Evolutionary conservation across 2,888 invertebrate genomes (phyloP), one percentile per base, ranked within the genome.

Genomic region (Orthonychiurus folsomi): DNA sequence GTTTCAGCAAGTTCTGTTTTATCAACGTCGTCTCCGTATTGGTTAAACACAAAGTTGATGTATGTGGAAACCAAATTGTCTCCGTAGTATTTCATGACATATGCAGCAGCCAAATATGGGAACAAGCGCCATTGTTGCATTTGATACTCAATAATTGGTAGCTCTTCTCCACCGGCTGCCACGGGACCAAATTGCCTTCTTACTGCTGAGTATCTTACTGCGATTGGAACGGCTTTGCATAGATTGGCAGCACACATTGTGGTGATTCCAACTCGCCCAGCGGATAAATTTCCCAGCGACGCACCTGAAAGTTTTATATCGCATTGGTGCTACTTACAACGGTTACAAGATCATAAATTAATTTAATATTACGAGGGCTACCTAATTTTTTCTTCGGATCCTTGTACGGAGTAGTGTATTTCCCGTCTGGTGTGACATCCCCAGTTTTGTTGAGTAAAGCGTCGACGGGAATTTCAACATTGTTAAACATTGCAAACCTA

Each of bases 331-430:
- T 15, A 15, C 15, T 37, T 37, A 37, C 5, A 37, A n/a, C n/a
- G n/a, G n/a, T n/a, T n/a, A n/a, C n/a, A n/a, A n/a, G 48, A 48
- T 12, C 15, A 15, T 15, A n/a, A 15, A n/a, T n/a, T n/a, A n/a
- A n/a, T n/a, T n/a, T n/a, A n/a, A n/a, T n/a, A n/a, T n/a, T n/a
- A n/a, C n/a, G n/a, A n/a, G n/a, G n/a, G n/a, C n/a, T 77, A 75
- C 84, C 93, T 69, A 93, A 82, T 74, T 92, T 86, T 75, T 85
- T 86, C 48, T 86, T 88, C 0, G 92, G 89, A 74, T 93, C 92
- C 55, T 89, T 87, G 77, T 89, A 91, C n/a, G 89, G 87, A 71
- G 91, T 89, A 73, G 90, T 87, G 76, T 94, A 96, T 66, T 83
- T 82, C 0, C 95, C 95, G 18, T 89, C 88, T 3, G 86, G 84